A percentile compares a stretch with the other conserved stretches of the same genome.
Evolutionary conservation across 2,797 vertebrate species (phyloP).

Genomic region (Pseudotriccus pelzelni): DNA sequence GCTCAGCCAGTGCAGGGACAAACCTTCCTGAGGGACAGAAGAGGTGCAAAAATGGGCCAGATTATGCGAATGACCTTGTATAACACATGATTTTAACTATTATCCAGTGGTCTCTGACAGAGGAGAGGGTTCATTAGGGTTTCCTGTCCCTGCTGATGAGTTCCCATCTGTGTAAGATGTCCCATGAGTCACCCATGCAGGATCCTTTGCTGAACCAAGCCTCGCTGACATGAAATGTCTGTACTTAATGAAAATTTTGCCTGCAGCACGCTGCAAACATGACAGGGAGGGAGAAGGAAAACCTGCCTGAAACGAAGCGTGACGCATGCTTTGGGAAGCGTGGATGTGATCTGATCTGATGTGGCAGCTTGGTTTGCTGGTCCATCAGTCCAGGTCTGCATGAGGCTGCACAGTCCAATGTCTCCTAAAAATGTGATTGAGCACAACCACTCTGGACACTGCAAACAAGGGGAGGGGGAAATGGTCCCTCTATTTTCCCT

Average conservation of each 20-base stretch:
- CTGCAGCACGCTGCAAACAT: not conserved
- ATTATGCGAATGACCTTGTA: not conserved
- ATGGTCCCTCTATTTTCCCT: not conserved
- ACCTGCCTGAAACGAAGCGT: not conserved
- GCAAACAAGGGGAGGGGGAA: not conserved
- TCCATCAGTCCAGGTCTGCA: not conserved
- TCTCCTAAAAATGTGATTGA: accelerated
- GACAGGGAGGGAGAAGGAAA: not conserved
- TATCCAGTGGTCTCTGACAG: not conserved
- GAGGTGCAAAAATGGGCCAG: not conserved
- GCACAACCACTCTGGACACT: not conserved
- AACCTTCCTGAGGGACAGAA: not conserved
- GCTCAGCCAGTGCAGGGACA: not conserved
- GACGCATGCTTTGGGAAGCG: not conserved
- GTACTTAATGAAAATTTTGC: not conserved
- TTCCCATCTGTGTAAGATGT: not conserved
- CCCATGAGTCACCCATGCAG: not conserved
- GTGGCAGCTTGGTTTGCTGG: not conserved
- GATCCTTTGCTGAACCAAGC: not conserved
- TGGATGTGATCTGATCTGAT: not conserved
- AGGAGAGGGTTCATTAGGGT: not conserved
- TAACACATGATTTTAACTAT: not conserved
- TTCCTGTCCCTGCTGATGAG: not conserved
- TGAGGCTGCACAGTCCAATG: not conserved
- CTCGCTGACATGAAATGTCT: not conserved